Conservation (phyloP, 2,113 vertebrate genomes). For the Rynchops niger region DNA sequence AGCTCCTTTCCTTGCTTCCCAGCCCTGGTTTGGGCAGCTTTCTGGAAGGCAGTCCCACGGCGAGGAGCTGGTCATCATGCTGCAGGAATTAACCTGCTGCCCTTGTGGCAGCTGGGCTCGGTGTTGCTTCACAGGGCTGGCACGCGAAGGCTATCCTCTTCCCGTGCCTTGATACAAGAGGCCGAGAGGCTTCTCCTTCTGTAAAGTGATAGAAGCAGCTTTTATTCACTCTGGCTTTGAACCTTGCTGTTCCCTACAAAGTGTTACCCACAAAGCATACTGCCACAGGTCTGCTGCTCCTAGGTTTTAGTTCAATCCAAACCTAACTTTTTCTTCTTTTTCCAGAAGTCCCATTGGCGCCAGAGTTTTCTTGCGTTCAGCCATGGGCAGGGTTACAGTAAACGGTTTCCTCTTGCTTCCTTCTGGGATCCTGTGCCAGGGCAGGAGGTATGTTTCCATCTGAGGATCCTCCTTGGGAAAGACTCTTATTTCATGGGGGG, state of each 20-base stretch:
- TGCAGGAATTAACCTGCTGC: not conserved
- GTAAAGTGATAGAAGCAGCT: not conserved
- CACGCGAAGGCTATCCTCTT: rapidly evolving
- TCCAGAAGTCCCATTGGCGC: not conserved
- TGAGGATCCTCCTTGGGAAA: not conserved
- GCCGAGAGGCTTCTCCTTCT: not conserved
- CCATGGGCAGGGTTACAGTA: not conserved
- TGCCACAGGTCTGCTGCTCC: not conserved
- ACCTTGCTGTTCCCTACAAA: not conserved
- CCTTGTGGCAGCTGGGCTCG: not conserved
- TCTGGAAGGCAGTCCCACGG: not conserved
- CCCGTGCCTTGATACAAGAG: not conserved
- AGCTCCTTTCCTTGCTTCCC: not conserved
- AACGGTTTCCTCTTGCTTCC: not conserved
- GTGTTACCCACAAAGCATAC: not conserved
- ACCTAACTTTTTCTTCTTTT: slow-evolving; percentile 25
- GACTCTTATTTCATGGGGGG: not conserved
- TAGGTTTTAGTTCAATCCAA: not conserved
- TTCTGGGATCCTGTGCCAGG: not conserved
- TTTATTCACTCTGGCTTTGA: not conserved
- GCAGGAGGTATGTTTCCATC: not conserved
- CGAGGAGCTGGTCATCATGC: not conserved
- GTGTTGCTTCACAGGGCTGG: not conserved
- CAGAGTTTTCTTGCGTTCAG: not conserved
- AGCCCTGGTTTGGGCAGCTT: not conserved